These are phyloP conservation scores for Otolemur garnettii DNA, from an alignment of 2,113 vertebrate species.

Conservation along the genomic window DNA sequence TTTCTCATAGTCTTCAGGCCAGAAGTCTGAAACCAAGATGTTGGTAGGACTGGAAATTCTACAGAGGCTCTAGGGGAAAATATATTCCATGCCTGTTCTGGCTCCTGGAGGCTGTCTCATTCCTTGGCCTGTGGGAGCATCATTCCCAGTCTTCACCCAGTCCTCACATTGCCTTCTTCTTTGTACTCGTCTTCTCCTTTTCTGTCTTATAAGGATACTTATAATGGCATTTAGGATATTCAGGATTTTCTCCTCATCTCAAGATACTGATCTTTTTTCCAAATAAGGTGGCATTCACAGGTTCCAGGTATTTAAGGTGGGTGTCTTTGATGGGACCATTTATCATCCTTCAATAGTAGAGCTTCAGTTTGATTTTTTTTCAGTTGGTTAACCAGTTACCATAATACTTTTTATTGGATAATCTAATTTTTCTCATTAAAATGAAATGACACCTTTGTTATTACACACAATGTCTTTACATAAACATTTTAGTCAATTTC, in stretches of 20 bases:
- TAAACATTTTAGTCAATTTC: background rate
- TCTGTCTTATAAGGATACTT: background rate
- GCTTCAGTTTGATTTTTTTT: conserved; percentile 1
- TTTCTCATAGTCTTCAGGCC: background rate
- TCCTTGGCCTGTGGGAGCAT: background rate
- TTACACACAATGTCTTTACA: background rate
- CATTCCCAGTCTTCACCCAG: background rate
- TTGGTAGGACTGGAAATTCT: background rate
- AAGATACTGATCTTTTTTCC: background rate
- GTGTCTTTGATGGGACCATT: background rate
- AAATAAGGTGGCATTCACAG: background rate
- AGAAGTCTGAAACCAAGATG: background rate
- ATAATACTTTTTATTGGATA: background rate
- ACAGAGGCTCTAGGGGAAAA: background rate
- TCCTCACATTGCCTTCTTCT: background rate
- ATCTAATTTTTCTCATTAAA: conserved; percentile 39
- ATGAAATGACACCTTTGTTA: background rate
- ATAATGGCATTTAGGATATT: background rate
- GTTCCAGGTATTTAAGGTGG: background rate
- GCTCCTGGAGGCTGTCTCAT: background rate
- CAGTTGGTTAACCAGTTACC: background rate
- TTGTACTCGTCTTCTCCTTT: background rate
- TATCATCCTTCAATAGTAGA: background rate
- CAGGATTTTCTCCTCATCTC: background rate
- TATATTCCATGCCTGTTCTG: background rate